Percentiles rank a stretch among this genome's conserved stretches.
Conservation (phyloP, 1,140 invertebrate genomes). For the Drosophila fuyamai region DNA sequence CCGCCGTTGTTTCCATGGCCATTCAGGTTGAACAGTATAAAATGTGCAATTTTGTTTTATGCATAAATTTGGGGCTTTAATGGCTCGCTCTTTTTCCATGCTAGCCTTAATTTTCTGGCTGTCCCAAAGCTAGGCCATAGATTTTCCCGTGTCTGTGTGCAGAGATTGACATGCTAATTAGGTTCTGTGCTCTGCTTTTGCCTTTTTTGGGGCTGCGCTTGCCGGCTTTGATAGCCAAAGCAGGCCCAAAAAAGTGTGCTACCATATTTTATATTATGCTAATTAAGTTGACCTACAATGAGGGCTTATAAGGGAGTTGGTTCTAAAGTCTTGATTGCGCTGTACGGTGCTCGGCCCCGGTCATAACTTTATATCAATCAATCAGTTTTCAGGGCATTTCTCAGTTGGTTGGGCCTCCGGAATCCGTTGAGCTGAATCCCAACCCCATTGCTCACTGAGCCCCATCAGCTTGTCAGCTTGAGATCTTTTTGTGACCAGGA, state of each 20-base stretch:
- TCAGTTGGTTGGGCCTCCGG: slow-evolving; percentile 22
- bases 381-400: slow-evolving; percentile 25
- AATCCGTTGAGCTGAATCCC: slow-evolving; percentile 2
- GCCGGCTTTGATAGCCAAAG: slow-evolving; percentile 15
- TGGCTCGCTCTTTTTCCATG: slow-evolving; percentile 22
- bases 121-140: slow-evolving; percentile 25
- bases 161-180: slow-evolving; percentile 63
- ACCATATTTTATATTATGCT: slow-evolving; percentile 50
- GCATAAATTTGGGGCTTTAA: slow-evolving; percentile 74
- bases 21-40: slow-evolving; percentile 50
- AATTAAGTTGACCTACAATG: slow-evolving; percentile 32
- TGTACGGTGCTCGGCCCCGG: neutral
- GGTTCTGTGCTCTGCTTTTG: slow-evolving; percentile 22
- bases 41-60: slow-evolving; percentile 63
- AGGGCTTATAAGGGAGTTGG: neutral
- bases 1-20: slow-evolving; percentile 26
- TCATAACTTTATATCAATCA: slow-evolving; percentile 33
- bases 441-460: slow-evolving; percentile 15
- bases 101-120: slow-evolving; percentile 4
- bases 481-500: slow-evolving; percentile 27
- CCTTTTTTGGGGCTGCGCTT: slow-evolving; percentile 28
- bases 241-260: slow-evolving; percentile 28
- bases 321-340: neutral
- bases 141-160: slow-evolving; percentile 12
- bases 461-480: slow-evolving; percentile 4